A percentile compares a stretch with the other conserved stretches of the same genome.
These are phyloP conservation scores for Hypsopygia costalis DNA, from an alignment of 2,888 invertebrate genomes.

Conservation along the genomic window DNA sequence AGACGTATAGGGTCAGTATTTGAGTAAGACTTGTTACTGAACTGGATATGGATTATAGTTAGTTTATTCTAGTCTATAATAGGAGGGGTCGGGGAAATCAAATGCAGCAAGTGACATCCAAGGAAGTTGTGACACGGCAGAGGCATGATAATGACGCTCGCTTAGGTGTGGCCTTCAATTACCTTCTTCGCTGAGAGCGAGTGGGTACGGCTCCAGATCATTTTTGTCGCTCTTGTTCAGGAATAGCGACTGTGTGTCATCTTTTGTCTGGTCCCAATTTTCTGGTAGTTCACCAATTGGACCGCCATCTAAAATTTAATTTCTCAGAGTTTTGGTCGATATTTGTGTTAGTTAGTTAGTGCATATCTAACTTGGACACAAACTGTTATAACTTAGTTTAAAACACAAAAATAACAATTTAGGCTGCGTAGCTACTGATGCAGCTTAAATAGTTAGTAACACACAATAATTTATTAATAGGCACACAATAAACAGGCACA, in stretches of 20 bases:
- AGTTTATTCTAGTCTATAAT: no score
- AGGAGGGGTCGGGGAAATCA: no score
- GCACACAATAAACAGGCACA: conserved; percentile 14
- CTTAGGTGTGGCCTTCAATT: conserved; percentile 21
- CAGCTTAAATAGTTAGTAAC: background rate
- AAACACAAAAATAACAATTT: background rate
- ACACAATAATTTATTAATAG: background rate
- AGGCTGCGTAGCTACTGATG: background rate
- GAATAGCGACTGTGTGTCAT: conserved; percentile 73
- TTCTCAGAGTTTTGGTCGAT: conserved; percentile 15
- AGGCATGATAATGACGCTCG: conserved; percentile 5
- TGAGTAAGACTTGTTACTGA: no score
- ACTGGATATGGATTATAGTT: no score
- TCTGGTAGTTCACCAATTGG: conserved; percentile 71
- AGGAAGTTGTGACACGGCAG: background rate
- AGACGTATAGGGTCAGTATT: no score
- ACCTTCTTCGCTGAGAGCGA: conserved; percentile 78
- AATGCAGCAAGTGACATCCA: no score
- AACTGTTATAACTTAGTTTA: background rate
- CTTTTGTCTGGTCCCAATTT: conserved; percentile 78
- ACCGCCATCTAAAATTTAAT: conserved; percentile 57
- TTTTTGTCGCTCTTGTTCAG: conserved; percentile 79
- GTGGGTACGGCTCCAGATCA: conserved; percentile 74
- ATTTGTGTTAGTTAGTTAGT: background rate
- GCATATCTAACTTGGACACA: no score